These are phyloP conservation scores for Grammomys surdaster DNA, from an alignment of 2,113 vertebrate species.

Conservation along the genomic window DNA sequence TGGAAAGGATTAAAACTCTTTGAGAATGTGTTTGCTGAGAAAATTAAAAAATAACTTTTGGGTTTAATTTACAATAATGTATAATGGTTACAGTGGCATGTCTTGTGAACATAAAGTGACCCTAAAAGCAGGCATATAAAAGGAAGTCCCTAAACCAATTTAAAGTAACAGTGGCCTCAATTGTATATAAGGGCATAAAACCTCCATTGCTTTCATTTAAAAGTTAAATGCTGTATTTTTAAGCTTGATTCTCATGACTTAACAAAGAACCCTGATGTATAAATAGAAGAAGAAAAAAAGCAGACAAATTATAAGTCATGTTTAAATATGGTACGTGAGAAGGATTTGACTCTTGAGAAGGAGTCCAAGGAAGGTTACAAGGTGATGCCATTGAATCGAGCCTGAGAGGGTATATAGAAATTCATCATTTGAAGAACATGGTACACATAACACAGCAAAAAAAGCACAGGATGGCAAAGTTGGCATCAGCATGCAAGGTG, in stretches of 20 bases:
- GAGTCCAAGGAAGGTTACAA: not conserved
- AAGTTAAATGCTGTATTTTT: conserved; percentile 47
- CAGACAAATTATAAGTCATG: not conserved
- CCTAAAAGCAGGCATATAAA: conserved; percentile 25
- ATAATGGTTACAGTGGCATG: conserved; percentile 25
- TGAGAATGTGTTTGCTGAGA: conserved; percentile 42
- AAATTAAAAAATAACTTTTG: conserved; percentile 35
- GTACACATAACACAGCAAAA: not conserved
- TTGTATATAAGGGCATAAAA: conserved; percentile 54
- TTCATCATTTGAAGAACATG: not conserved
- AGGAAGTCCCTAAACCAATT: conserved; percentile 34
- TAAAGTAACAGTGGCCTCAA: conserved; percentile 47
- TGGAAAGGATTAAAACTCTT: conserved; percentile 52
- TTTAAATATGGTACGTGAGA: not conserved
- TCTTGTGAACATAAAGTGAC: conserved; percentile 47
- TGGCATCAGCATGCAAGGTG: not conserved
- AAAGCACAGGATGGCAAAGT: not conserved
- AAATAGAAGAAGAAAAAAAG: conserved; percentile 41
- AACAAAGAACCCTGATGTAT: conserved; percentile 15
- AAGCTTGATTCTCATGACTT: conserved; percentile 17
- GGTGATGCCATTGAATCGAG: not conserved
- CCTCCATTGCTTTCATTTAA: conserved; percentile 44
- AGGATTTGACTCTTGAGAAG: not conserved
- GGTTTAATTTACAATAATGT: conserved; percentile 56
- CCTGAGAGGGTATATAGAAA: not conserved